A percentile compares a stretch with the other conserved stretches of the same genome.
Evolutionary conservation across 2,888 invertebrate genomes (phyloP).

Genomic region (Branchellion lobata): DNA sequence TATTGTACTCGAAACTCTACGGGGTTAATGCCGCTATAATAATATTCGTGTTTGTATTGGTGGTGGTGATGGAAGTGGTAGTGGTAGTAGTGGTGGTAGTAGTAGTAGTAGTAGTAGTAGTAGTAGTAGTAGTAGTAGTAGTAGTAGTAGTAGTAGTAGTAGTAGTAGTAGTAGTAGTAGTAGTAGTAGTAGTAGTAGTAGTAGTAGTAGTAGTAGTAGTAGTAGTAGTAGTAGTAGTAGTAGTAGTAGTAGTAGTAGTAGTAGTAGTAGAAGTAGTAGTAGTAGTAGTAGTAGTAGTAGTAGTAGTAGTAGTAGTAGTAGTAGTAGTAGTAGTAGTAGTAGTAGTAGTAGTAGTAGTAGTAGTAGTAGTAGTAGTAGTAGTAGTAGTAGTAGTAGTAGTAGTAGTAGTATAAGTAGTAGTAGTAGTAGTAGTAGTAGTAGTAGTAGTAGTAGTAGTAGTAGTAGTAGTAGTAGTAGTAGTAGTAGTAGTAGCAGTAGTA

Average conservation of each 20-base stretch:
- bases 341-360: too few species aligned
- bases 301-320: too few species aligned
- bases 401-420: not conserved
- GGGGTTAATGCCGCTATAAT: too few species aligned
- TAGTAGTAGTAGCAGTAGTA: not conserved
- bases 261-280: slow-evolving; percentile 46
- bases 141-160: slow-evolving; percentile 22
- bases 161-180: slow-evolving; percentile 5
- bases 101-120: slow-evolving; percentile 25
- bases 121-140: slow-evolving; percentile 20
- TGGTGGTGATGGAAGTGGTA: too few species aligned
- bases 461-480: not conserved
- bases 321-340: too few species aligned
- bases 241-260: slow-evolving; percentile 42
- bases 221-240: slow-evolving; percentile 42
- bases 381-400: not conserved
- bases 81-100: slow-evolving; percentile 19
- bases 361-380: not conserved
- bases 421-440: not conserved
- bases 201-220: slow-evolving; percentile 37
- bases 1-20: too few species aligned
- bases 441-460: not conserved
- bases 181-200: too few species aligned
- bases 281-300: not conserved
- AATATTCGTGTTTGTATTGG: too few species aligned